phyloP scores from a whole-genome alignment of 2,888 invertebrate genomes.

The Acanthosoma haemorrhoidale region DNA sequence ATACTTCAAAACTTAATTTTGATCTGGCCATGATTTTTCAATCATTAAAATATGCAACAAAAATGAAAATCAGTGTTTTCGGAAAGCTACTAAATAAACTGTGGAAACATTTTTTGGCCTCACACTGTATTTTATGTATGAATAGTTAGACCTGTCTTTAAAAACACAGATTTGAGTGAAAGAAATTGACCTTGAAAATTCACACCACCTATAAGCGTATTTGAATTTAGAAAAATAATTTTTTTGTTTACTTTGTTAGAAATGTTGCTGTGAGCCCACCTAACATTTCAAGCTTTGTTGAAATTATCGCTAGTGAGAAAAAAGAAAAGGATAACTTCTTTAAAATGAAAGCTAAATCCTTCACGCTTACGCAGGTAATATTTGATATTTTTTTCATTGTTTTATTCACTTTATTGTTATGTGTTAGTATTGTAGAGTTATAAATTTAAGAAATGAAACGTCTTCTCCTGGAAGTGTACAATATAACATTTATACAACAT shows the following conservation, averaged over 20 bases:
- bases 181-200: too few species aligned
- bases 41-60: too few species aligned
- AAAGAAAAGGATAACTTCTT: slow-evolving; percentile 65
- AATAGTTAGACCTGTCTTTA: too few species aligned
- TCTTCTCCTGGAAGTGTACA: too few species aligned
- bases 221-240: background rate
- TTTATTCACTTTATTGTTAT: background rate
- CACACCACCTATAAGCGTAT: background rate
- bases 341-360: slow-evolving; percentile 66
- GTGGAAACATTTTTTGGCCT: too few species aligned
- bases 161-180: too few species aligned
- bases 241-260: background rate
- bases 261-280: background rate
- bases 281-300: slow-evolving; percentile 45
- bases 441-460: background rate
- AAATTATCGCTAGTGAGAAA: slow-evolving; percentile 68
- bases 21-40: too few species aligned
- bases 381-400: background rate
- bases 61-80: too few species aligned
- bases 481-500: too few species aligned
- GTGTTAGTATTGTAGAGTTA: background rate
- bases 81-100: too few species aligned
- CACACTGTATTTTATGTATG: too few species aligned
- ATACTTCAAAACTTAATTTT: too few species aligned
- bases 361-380: slow-evolving; percentile 67